These are phyloP conservation scores for Leuctra nigra DNA, from an alignment of 2,888 invertebrate genomes.

Conservation along the genomic window DNA sequence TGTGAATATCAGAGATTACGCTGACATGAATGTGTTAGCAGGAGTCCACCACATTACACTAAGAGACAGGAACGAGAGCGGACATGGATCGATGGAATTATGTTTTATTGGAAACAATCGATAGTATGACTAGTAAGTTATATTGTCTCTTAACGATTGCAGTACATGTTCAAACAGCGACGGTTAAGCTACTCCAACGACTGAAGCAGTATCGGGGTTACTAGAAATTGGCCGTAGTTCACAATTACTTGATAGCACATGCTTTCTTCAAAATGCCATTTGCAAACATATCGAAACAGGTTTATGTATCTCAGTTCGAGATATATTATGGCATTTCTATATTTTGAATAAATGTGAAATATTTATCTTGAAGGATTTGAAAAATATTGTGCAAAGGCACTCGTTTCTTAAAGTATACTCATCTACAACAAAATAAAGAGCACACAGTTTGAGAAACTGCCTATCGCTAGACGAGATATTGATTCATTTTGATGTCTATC, in stretches of 20 bases:
- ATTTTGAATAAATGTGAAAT: slow-evolving; percentile 5
- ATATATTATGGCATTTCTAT: slow-evolving; percentile 1
- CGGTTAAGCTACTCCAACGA: slow-evolving; percentile 1
- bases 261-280: neutral
- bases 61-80: too few species aligned
- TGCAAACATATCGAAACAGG: slow-evolving; percentile 4
- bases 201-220: slow-evolving; percentile 14
- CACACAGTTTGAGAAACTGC: slow-evolving; percentile 13
- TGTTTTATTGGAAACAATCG: too few species aligned
- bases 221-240: slow-evolving; percentile 6
- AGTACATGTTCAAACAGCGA: too few species aligned
- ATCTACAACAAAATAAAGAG: slow-evolving; percentile 17
- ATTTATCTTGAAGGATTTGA: slow-evolving; percentile 19
- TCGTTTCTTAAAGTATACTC: slow-evolving; percentile 18
- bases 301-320: neutral
- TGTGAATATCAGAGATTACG: too few species aligned
- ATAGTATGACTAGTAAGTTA: too few species aligned
- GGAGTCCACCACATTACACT: too few species aligned
- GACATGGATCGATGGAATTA: too few species aligned
- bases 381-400: slow-evolving; percentile 25
- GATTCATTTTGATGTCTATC: neutral
- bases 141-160: too few species aligned
- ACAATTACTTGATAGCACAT: slow-evolving; percentile 1
- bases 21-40: too few species aligned
- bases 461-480: slow-evolving; percentile 13